Evolutionary conservation across 2,113 vertebrate species (phyloP), one percentile per base, ranked within the genome.

Genomic region (Atrichornis clamosus): DNA sequence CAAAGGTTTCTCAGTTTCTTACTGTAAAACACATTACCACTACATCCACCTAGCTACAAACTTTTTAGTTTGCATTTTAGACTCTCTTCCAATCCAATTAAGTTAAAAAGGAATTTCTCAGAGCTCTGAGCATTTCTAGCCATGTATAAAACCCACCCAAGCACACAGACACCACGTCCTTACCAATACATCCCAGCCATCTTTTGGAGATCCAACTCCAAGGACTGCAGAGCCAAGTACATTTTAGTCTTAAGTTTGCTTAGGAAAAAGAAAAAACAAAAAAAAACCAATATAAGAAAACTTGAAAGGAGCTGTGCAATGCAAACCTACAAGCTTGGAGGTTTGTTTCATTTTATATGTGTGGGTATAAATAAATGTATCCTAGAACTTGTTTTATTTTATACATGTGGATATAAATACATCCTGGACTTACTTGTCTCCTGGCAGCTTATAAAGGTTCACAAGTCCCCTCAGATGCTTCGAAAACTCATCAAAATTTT

Each of bases 161-260:
- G 3, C 7, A 19, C 4, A 37, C 0, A 15, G 52, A 12, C 6
- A 37, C 7, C 64, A 39, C 24, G 49, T 32, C 94, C 98, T 98
- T 97, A 99, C 99, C 99, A 99, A 86, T 99, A 99, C 99, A 99
- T 99, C 93, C 99, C 98, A 86, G 99, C 99, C 99, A 99, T 99
- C 98, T 99, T 99, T 47, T 99, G 99, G 73, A 99, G 99, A 97
- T 99, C 99, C 93, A 99, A 96, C 97, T 99, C 99, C 96, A 99
- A 97, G 80, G 99, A 99, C 64, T 99, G 99, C 78, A 99, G 98
- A 56, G 99, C 99, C 88, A 99, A 98, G 89, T 99, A 99, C 99
- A 99, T 99, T 97, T 99, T 99, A 49, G 99, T 99, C 98, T 99
- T 99, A 70, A 99, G 97, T 98, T 99, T 99, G 98, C 99, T 99